These are phyloP conservation scores for Halcyon malimbica DNA, from an alignment of 2,113 vertebrate species.

Conservation along the genomic window DNA sequence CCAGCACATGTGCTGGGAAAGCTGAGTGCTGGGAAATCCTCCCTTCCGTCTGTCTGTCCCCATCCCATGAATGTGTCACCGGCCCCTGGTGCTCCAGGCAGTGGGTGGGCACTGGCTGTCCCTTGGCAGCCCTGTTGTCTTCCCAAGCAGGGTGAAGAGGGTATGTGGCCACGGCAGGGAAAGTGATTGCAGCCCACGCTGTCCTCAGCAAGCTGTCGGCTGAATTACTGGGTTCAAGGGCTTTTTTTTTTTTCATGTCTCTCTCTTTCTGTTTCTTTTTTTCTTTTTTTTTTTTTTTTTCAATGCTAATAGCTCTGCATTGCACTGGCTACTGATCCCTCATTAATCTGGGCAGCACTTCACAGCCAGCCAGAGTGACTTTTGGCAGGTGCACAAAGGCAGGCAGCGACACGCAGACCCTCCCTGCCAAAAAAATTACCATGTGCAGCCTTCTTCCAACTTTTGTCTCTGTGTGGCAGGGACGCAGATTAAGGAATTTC, in stretches of 20 bases:
- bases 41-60: not conserved
- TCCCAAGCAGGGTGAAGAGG: not conserved
- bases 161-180: not conserved
- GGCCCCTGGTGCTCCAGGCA: not conserved
- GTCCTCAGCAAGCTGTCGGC: not conserved
- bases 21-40: rapidly evolving
- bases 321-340: conserved; percentile 62
- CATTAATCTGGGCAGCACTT: conserved; percentile 61
- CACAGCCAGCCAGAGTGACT: conserved; percentile 36
- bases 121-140: not conserved
- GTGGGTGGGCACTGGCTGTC: not conserved
- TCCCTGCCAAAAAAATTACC: not conserved
- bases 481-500: conserved; percentile 20
- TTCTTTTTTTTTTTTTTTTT: not conserved
- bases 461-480: conserved; percentile 29
- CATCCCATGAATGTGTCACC: rapidly evolving
- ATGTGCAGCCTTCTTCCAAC: not conserved
- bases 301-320: conserved; percentile 54
- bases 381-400: conserved; percentile 71
- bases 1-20: not conserved
- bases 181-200: not conserved
- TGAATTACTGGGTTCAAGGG: conserved; percentile 1
- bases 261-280: not conserved
- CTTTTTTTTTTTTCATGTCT: not conserved
- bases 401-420: not conserved